Evolutionary conservation across 1,140 invertebrate species (phyloP).

Genomic region (Psix sp.): DNA sequence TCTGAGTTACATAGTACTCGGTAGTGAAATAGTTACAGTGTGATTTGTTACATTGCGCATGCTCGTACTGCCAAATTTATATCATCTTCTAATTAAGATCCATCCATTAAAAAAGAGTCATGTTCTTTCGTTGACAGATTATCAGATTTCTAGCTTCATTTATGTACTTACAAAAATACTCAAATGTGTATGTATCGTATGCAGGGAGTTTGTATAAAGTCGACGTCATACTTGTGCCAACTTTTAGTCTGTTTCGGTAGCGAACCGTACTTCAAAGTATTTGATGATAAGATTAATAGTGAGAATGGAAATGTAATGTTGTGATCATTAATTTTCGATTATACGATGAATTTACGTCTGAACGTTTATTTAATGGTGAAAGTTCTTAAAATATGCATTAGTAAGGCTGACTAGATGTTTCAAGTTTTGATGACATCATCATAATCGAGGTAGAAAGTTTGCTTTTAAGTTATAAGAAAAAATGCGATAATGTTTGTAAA

Average conservation of each 20-base stretch:
- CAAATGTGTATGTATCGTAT: conserved; percentile 12
- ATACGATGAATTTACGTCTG: neutral
- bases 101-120: conserved; percentile 32
- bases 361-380: neutral
- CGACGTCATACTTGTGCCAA: conserved; percentile 33
- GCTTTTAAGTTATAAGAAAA: no score
- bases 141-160: conserved; percentile 37
- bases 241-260: conserved; percentile 40
- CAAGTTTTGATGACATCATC: no score
- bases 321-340: conserved; percentile 7
- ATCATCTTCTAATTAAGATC: conserved; percentile 53
- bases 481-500: no score
- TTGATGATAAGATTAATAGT: conserved; percentile 24
- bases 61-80: conserved; percentile 37
- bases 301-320: neutral
- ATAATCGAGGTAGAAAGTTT: no score
- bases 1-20: conserved; percentile 1
- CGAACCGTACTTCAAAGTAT: conserved; percentile 7
- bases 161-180: neutral
- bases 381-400: no score
- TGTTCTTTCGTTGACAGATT: conserved; percentile 34
- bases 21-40: conserved; percentile 1
- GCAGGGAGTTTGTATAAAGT: conserved; percentile 15
- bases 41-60: conserved; percentile 43
- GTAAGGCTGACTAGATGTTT: no score